Base-by-base conservation (phyloP, 2,888 invertebrate species). In the Rhagonycha fulva region DNA sequence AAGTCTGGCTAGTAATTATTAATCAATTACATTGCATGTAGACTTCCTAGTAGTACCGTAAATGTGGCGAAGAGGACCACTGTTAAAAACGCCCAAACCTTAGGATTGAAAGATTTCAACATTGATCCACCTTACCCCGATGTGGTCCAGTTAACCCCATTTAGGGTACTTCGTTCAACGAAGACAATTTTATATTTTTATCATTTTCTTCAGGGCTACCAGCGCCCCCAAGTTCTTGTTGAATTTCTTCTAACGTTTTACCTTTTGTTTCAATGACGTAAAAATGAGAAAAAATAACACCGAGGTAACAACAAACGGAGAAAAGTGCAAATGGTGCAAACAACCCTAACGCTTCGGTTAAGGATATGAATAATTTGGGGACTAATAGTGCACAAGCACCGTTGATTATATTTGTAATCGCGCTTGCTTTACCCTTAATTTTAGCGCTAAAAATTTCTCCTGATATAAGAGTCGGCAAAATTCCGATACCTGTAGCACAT, bases 201-300 rank as follows among this genome's bases (percentile, higher is more conserved):
- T 14, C 14, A 62, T 19, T 9, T 14, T 19, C 19, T 62, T 62
- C 19, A 11, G 62, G 62, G 9, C 2, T 62, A 19, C 19, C 19
- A 10, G 23, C 3, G 24, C 76, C 75, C 47, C 83, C 84, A 26
- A 86, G 79, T n/a, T 81, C 75, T 77, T 86, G 85, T 75, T 87
- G 87, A 68, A 87, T 86, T 80, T 87, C 85, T 72, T 86, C 86
- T 32, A 87, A 79, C 4, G 85, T 85, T 76, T 85, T 86, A 4
- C 86, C 86, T 78, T 83, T 85, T 0, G 87, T 87, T 77, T 87
- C 86, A 1, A 86, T 86, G 60, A 87, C 78, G 71, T 84, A 80
- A 78, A 77, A 84, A 73, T 83, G 81, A 7, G 84, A 80, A 69
- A 83, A 78, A 11, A 84, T 70, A 4, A 82, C 77, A 28, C 82